Evolutionary conservation across 2,888 invertebrate species (phyloP), one percentile per base, ranked within the genome.

Genomic region (Leptura quadrifasciata): DNA sequence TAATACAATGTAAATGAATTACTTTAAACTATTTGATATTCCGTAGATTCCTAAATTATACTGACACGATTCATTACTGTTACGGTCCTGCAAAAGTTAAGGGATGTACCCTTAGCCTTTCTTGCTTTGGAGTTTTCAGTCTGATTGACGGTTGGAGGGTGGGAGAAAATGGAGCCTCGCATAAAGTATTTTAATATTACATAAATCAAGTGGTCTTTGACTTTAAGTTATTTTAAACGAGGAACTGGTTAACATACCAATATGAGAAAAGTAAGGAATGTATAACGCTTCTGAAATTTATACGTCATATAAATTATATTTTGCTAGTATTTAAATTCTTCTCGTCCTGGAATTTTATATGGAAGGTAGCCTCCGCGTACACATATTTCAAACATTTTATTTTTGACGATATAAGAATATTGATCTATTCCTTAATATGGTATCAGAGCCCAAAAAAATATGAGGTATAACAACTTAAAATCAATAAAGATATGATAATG

Each of bases 141-240:
- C 58, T 70, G 69, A 70, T 27, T 70, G 69, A 70, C 69, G 39
- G 39, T 18, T 17, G 12, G 39, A 18, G 58, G 3, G 18, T 21
- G 65, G 54, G 24, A 54, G 65, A 47, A 18, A 70, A 58, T 17
- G 57, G 57, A 39, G 58, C 69, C 39, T 21, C 60, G 69, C 69
- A 60, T 70, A 70, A 70, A 70, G 69, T 70, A 70, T 70, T 70
- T 70, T 70, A 70, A 70, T 70, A 70, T 58, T 70, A 60, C 69
- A 60, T 70, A 70, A 70, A 70, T 70, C 69, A 70, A 70, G 58
- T 70, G 69, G 58, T 70, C 39, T 70, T 70, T 70, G 69, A 39
- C 69, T 70, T 21, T 39, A 60, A 70, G 69, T 58, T 70, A 39
- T 70, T 70, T 60, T 60, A 70, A 70, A 57, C 68, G 68, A 57